These are phyloP conservation scores for Trichonephila clavata DNA, from an alignment of 1,140 invertebrate genomes.

Conservation along the genomic window DNA sequence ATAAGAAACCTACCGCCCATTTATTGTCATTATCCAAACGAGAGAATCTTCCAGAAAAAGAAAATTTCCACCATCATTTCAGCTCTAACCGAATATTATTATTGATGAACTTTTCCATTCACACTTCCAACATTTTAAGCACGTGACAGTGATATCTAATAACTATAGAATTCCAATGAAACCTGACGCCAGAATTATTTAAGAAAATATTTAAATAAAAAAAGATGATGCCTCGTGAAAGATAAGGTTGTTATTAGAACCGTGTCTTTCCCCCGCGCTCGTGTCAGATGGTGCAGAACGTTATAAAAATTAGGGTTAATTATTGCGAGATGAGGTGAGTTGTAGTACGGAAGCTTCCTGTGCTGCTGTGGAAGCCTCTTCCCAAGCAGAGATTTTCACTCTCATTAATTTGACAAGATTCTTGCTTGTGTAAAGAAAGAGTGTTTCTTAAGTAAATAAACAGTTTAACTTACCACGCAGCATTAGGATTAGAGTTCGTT, in stretches of 20 bases:
- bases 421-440: slow-evolving; percentile 19
- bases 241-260: slow-evolving; percentile 32
- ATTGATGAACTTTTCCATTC: slow-evolving; percentile 35
- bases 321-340: background rate
- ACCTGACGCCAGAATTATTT: slow-evolving; percentile 36
- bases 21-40: slow-evolving; percentile 50
- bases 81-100: background rate
- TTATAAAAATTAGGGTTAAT: slow-evolving; percentile 42
- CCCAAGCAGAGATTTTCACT: background rate
- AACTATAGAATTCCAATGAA: slow-evolving; percentile 38
- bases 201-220: background rate
- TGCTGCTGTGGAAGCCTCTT: background rate
- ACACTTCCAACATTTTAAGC: background rate
- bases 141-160: background rate
- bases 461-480: background rate
- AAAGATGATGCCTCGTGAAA: background rate
- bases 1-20: slow-evolving; percentile 36
- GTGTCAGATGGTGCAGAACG: slow-evolving; percentile 29
- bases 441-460: slow-evolving; percentile 11
- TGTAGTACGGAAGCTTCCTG: background rate
- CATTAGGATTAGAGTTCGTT: slow-evolving; percentile 25
- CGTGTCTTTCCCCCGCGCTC: background rate
- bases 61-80: background rate
- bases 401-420: slow-evolving; percentile 35
- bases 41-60: slow-evolving; percentile 28